Evolutionary conservation across 2,113 vertebrate genomes (phyloP), one percentile per base, ranked within the genome.

Genomic region (Dromiciops gliroides): DNA sequence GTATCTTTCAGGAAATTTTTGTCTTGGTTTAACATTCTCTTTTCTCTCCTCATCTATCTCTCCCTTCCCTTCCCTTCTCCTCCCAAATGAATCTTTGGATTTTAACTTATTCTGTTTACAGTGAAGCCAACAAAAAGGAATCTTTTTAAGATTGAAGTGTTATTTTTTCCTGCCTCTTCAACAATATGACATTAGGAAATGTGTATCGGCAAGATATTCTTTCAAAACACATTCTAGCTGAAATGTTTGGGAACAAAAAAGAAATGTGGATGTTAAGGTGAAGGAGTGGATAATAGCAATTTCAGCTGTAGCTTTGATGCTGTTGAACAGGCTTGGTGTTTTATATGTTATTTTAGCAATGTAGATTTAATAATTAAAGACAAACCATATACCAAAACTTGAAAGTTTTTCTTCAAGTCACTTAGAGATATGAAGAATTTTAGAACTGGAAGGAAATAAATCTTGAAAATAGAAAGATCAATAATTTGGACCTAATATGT

Each of bases 141-240:
- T 92, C 89, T 93, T 91, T 94, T 94, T 96, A 52, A 97, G 96
- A n/a, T 48, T 83, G 50, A 16, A 2, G 50, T 52, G 95, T 94
- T 51, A 37, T 49, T 94, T 47, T 97, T 95, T 95, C 93, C 95
- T 93, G 95, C 92, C 89, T 95, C 25, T 94, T 98, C 94, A 95
- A 91, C 96, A 94, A 51, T 1, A 88, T 96, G 97, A 97, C 97
- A 97, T 93, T 97, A 98, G 98, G 98, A 98, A 96, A 19, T 10
- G 49, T 23, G 56, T 16, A 83, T 51, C 96, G 92, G 97, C 92
- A 92, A 90, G 92, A 91, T 51, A 95, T 89, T 90, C 96, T 95
- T 56, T 97, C 96, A 92, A 91, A 95, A 94, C 90, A 94, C 0
- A 24, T 96, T 96, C 96, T 97, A 96, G 95, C 96, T 93, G 50